A percentile compares a stretch with the other conserved stretches of the same genome.
Conservation (phyloP, 2,797 vertebrate species). For the Sebastes elongatus region DNA sequence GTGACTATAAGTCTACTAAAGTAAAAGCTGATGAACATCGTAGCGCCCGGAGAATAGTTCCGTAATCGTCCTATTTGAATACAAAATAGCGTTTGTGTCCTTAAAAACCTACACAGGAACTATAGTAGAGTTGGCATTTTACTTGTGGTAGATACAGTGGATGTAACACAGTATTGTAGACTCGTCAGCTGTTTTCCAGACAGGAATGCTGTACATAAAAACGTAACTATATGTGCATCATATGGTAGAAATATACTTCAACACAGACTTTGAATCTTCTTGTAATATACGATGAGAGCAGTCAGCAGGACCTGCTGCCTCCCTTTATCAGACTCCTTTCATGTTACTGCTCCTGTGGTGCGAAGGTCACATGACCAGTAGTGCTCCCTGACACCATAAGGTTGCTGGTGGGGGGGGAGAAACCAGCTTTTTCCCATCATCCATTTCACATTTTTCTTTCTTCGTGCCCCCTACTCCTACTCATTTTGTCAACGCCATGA, state of each 20-base stretch:
- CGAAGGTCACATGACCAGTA: conserved; percentile 27
- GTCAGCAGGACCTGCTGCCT: not conserved
- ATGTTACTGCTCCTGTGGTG: not conserved
- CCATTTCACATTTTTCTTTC: conserved; percentile 83
- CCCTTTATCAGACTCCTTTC: not conserved
- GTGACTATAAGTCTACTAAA: not conserved
- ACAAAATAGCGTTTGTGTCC: not conserved
- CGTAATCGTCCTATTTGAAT: not conserved
- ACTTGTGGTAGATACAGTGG: not conserved
- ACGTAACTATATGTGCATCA: not conserved
- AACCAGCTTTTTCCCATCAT: conserved; percentile 78
- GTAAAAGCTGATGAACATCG: rapidly evolving
- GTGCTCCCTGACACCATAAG: not conserved
- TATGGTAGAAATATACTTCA: not conserved
- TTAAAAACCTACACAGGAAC: not conserved
- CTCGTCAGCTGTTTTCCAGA: not conserved
- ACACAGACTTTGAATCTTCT: not conserved
- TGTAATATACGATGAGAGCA: not conserved
- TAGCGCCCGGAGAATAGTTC: rapidly evolving
- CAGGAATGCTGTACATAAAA: not conserved
- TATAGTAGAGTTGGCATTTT: not conserved
- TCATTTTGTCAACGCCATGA: conserved; percentile 77
- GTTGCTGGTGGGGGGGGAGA: conserved; percentile 48
- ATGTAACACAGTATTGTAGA: not conserved
- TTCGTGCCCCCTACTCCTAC: conserved; percentile 39